Conservation (phyloP, 2,113 vertebrate genomes). For the Myocastor coypus region DNA sequence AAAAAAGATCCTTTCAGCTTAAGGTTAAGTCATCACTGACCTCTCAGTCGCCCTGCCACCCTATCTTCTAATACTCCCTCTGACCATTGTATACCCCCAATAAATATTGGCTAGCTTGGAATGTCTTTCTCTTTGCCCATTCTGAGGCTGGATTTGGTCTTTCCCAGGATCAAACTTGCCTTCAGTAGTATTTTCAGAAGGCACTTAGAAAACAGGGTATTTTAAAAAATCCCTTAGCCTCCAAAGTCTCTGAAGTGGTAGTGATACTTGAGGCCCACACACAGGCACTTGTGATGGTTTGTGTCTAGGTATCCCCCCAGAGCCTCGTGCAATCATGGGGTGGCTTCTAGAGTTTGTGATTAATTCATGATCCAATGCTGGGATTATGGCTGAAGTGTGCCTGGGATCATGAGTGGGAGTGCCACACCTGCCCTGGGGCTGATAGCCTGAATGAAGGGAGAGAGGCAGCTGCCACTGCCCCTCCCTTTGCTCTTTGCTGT, state of each 20-base stretch:
- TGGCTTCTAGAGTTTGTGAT: too few relatives aligned
- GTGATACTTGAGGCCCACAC: neutral
- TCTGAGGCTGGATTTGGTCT: neutral
- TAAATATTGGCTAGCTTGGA: neutral
- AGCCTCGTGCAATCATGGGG: too few relatives aligned
- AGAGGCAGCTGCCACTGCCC: too few relatives aligned
- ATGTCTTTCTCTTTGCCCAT: neutral
- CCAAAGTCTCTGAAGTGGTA: conserved; percentile 4
- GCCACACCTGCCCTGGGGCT: too few relatives aligned
- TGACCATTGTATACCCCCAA: neutral
- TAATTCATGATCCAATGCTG: too few relatives aligned
- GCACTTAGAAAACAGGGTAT: neutral
- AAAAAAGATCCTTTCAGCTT: too few relatives aligned
- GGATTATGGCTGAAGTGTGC: too few relatives aligned
- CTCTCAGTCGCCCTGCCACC: neutral
- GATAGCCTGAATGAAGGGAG: too few relatives aligned
- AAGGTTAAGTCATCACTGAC: neutral
- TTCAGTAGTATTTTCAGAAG: conserved; percentile 27
- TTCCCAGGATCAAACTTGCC: neutral
- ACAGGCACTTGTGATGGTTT: neutral
- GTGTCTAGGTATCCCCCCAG: too few relatives aligned
- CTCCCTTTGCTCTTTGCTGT: too few relatives aligned
- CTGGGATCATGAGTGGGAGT: too few relatives aligned
- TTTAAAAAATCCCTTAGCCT: neutral
- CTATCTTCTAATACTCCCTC: neutral